Evolutionary conservation across 23 tunicate species (phyloP), one percentile per base, ranked within the genome.

Genomic region (Halocynthia aurantium): DNA sequence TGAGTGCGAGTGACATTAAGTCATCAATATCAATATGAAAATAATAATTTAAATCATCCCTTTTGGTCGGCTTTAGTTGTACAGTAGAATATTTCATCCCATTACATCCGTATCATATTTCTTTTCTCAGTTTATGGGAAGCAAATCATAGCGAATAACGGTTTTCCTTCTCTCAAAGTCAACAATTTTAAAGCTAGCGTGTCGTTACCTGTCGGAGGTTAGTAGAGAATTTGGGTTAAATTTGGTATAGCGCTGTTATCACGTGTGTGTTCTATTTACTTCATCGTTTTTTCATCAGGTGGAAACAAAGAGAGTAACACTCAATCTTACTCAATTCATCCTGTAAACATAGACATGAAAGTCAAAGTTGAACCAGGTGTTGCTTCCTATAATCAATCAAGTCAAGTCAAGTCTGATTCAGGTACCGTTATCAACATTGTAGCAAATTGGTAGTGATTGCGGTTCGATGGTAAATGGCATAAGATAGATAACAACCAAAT

Each of bases 321-420:
- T 56, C 78, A 74, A 53, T 53, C 78, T 8, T 74, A 51, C 22
- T 74, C 78, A 0, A 54, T 74, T 18, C 78, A 74, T n/a, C 78
- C 78, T 56, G 18, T 56, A 74, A 74, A 74, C 63, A 56, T 53
- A 51, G 62, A 53, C 57, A 51, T 53, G 63, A 10, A 56, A 21
- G 78, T 53, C 21, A 56, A 52, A 49, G 31, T 74, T 19, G 76
- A 71, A 71, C 57, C 57, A 0, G 57, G 55, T 6, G 50, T 20
- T 65, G 22, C 70, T 1, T 9, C 15, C 6, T 65, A 10, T 65
- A 9, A 65, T 9, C 70, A 65, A 65, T 49, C 22, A 65, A 15
- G 6, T 65, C 18, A 9, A 20, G 70, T 65, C n/a, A 65, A 65
- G 31, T 5, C 70, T 11, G 70, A 65, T 20, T 65, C 70, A 65